Evolutionary conservation across 1,140 invertebrate species (phyloP).

Genomic region (Nymphalis io): DNA sequence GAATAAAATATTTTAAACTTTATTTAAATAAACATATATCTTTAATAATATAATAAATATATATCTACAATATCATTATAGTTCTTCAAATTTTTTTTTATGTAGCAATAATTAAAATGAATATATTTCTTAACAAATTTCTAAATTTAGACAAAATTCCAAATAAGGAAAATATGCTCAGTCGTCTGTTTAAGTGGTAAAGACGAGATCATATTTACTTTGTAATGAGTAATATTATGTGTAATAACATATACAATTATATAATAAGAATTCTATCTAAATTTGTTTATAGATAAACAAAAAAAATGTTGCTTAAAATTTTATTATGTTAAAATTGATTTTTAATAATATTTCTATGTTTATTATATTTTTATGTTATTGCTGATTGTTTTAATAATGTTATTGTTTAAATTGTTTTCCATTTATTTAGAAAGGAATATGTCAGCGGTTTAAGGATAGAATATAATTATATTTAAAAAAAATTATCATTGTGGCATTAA

Average conservation of each 20-base stretch:
- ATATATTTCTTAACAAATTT: background rate
- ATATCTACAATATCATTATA: too few species aligned
- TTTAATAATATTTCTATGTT: too few species aligned
- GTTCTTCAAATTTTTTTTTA: too few species aligned
- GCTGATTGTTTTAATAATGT: too few species aligned
- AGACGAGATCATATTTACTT: conserved; percentile 2
- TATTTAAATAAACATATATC: too few species aligned
- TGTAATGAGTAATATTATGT: conserved; percentile 1
- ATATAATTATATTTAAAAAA: background rate
- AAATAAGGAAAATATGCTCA: conserved; percentile 3
- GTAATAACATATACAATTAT: background rate
- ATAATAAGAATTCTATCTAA: background rate
- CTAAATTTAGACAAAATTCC: background rate
- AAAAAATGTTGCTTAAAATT: background rate
- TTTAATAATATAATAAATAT: too few species aligned
- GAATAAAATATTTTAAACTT: too few species aligned
- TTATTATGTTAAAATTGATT: too few species aligned
- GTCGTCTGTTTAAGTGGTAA: background rate
- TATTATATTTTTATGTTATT: too few species aligned
- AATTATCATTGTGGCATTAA: background rate
- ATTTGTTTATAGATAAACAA: background rate
- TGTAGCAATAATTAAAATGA: too few species aligned
- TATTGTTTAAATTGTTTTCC: too few species aligned
- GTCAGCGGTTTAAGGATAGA: background rate
- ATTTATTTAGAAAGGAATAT: too few species aligned